Conservation (phyloP, 1,140 invertebrate genomes). For the Arctopsyche grandis region DNA sequence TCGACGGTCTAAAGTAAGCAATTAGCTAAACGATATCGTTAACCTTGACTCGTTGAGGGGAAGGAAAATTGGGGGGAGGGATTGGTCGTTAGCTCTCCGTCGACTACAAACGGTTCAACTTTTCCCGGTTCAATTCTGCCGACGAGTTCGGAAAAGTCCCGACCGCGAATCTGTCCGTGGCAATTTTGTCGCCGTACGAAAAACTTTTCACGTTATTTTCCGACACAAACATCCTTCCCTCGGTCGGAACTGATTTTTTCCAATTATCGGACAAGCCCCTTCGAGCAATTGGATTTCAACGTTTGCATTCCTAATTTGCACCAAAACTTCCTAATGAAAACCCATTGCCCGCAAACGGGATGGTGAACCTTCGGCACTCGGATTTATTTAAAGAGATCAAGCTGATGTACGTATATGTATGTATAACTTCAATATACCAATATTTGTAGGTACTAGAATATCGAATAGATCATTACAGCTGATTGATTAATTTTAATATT, state of each 20-base stretch:
- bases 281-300: background rate
- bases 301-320: background rate
- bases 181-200: background rate
- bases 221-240: background rate
- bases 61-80: too few relatives aligned
- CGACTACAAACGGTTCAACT: background rate
- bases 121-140: background rate
- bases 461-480: too few relatives aligned
- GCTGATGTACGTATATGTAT: too few relatives aligned
- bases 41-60: background rate
- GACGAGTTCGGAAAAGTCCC: background rate
- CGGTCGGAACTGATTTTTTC: background rate
- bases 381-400: too few relatives aligned
- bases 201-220: background rate
- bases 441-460: too few relatives aligned
- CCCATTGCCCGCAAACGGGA: too few relatives aligned
- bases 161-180: background rate
- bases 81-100: background rate
- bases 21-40: constrained; percentile 8
- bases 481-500: too few relatives aligned
- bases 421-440: too few relatives aligned
- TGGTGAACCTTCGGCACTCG: too few relatives aligned
- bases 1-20: background rate
- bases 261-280: background rate
- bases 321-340: too few relatives aligned